A percentile compares a stretch with the other conserved stretches of the same genome.
phyloP scores from a whole-genome alignment of 2,113 vertebrate species.

The Solea solea region DNA sequence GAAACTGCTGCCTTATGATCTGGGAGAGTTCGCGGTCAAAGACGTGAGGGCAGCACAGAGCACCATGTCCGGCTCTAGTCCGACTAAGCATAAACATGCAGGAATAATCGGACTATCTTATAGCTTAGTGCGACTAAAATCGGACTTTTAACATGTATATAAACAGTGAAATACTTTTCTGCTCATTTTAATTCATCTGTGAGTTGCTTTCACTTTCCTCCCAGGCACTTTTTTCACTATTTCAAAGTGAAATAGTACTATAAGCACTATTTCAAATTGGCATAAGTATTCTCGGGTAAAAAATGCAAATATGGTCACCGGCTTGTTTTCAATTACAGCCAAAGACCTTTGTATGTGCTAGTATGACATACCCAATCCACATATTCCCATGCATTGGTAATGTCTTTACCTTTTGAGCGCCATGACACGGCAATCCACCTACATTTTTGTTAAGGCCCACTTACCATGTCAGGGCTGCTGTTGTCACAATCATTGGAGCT shows the following conservation, averaged over 20 bases:
- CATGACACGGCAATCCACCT: conserved; percentile 11
- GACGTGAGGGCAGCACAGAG: too few relatives aligned
- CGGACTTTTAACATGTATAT: too few relatives aligned
- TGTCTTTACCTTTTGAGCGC: conserved; percentile 32
- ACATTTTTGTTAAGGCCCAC: conserved; percentile 24
- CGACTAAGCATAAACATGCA: too few relatives aligned
- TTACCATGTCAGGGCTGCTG: conserved; percentile 47
- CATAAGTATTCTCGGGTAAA: conserved; percentile 35
- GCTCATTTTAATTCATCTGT: conserved; percentile 45
- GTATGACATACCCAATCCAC: conserved; percentile 8
- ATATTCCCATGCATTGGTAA: conserved; percentile 17
- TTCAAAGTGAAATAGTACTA: too few relatives aligned
- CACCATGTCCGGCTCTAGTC: too few relatives aligned
- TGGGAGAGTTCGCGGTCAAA: too few relatives aligned
- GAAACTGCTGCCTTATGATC: too few relatives aligned
- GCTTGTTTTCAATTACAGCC: conserved; percentile 39
- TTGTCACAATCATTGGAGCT: conserved; percentile 46
- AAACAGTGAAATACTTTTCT: conserved; percentile 26
- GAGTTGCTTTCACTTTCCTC: conserved; percentile 7
- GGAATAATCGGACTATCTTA: too few relatives aligned
- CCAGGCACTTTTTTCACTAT: conserved; percentile 24
- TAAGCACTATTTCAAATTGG: neutral
- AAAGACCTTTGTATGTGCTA: conserved; percentile 23
- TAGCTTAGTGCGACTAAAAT: too few relatives aligned
- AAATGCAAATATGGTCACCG: conserved; percentile 30